Percentiles rank a stretch among this genome's conserved stretches.
These are phyloP conservation scores for Oreotrochilus melanogaster DNA, from an alignment of 2,113 vertebrate species.

Conservation along the genomic window DNA sequence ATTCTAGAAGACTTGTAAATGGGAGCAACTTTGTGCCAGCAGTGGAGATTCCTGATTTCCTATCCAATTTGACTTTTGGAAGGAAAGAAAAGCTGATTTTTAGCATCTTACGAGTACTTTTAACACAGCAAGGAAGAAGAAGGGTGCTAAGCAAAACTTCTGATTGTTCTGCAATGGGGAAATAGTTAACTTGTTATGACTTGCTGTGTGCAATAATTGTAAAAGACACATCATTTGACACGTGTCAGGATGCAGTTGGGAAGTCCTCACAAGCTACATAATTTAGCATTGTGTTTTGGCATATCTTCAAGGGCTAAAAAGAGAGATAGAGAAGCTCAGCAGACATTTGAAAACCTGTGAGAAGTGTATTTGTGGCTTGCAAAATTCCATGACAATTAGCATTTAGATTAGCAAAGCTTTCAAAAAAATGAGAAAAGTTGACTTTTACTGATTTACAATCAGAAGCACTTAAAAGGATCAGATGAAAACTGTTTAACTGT, in stretches of 20 bases:
- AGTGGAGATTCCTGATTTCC: background rate
- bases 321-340: background rate
- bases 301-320: constrained; percentile 13
- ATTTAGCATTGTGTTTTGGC: constrained; percentile 15
- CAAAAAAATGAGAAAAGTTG: background rate
- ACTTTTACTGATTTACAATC: constrained; percentile 5
- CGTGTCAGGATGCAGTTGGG: background rate
- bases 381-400: background rate
- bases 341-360: constrained; percentile 12
- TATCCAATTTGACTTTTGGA: background rate
- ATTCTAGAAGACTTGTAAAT: background rate
- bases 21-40: background rate
- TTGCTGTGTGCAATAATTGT: background rate
- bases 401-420: constrained; percentile 15
- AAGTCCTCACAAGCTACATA: background rate
- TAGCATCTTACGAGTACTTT: background rate
- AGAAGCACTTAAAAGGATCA: constrained; percentile 1
- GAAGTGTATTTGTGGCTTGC: constrained; percentile 28
- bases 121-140: background rate
- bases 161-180: background rate
- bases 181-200: constrained; percentile 2
- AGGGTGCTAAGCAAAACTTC: background rate
- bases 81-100: background rate
- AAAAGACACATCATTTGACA: background rate
- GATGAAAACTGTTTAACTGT: background rate